phyloP scores from a whole-genome alignment of 2,888 invertebrate genomes.

The Notocelia uddmanniana region DNA sequence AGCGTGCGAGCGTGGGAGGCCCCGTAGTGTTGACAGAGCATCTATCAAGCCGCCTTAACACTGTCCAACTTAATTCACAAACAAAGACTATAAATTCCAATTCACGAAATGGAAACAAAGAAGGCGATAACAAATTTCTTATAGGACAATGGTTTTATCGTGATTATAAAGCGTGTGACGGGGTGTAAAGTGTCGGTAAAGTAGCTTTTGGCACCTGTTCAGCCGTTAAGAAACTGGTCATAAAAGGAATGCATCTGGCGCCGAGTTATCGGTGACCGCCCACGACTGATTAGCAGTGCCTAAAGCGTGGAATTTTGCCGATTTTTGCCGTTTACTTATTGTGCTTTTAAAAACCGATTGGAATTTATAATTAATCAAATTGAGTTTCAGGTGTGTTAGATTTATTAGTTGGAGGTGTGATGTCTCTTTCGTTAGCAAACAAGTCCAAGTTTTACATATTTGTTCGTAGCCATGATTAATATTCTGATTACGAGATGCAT shows the following conservation, averaged over 20 bases:
- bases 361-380: conserved; percentile 19
- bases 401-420: neutral
- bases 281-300: conserved; percentile 39
- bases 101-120: conserved; percentile 63
- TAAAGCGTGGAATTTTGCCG: conserved; percentile 5
- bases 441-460: neutral
- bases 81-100: conserved; percentile 58
- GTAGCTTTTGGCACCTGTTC: conserved; percentile 81
- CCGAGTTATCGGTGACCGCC: conserved; percentile 61
- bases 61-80: conserved; percentile 43
- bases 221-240: conserved; percentile 50
- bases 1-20: conserved; percentile 44
- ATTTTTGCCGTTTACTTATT: conserved; percentile 18
- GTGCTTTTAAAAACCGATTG: conserved; percentile 15
- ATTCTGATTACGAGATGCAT: neutral
- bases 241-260: conserved; percentile 72
- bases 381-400: conserved; percentile 9
- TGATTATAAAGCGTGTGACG: conserved; percentile 75
- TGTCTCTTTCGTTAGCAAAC: neutral
- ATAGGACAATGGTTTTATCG: conserved; percentile 66
- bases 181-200: conserved; percentile 76
- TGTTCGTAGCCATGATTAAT: neutral
- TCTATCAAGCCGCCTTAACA: conserved; percentile 39
- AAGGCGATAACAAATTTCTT: conserved; percentile 70
- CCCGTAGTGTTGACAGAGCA: conserved; percentile 29